Evolutionary conservation across 2,888 invertebrate species (phyloP).

Genomic region (Halictus ligatus): DNA sequence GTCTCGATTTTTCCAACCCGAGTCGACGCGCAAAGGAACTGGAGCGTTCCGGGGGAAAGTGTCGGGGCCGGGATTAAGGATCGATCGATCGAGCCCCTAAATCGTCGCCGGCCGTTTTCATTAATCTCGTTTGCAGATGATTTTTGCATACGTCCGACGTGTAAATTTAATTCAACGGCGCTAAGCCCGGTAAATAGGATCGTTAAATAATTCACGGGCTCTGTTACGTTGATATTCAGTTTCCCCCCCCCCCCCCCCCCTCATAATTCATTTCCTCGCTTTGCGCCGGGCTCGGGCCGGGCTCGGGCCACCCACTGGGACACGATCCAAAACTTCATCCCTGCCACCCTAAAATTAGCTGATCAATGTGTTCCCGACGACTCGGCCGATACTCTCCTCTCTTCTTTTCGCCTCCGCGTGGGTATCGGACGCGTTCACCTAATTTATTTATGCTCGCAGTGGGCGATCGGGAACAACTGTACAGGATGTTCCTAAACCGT

Average conservation of each 20-base stretch:
- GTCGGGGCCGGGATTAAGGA: not conserved
- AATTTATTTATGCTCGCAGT: constrained; percentile 4
- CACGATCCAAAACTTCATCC: constrained; percentile 25
- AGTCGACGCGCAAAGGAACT: not conserved
- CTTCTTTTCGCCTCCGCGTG: not conserved
- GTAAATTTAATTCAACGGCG: constrained; percentile 43
- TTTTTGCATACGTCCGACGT: constrained; percentile 22
- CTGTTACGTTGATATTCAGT: constrained; percentile 46
- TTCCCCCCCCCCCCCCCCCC: no score
- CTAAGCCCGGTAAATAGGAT: constrained; percentile 33
- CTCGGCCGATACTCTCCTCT: not conserved
- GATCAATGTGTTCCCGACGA: constrained; percentile 13
- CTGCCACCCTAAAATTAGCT: constrained; percentile 17
- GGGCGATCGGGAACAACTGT: not conserved
- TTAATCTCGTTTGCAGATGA: constrained; percentile 41
- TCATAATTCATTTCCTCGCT: constrained; percentile 46
- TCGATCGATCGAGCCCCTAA: constrained; percentile 9
- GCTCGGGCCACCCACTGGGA: constrained; percentile 7
- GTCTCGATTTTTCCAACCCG: not conserved
- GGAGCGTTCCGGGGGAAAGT: not conserved
- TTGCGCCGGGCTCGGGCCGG: not conserved
- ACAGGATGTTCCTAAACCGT: not conserved
- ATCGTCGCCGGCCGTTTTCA: constrained; percentile 27
- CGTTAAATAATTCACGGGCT: constrained; percentile 54
- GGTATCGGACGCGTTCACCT: not conserved